A percentile compares a stretch with the other conserved stretches of the same genome.
Conservation (phyloP, 1,140 invertebrate species). For the Liolophura sinensis region DNA sequence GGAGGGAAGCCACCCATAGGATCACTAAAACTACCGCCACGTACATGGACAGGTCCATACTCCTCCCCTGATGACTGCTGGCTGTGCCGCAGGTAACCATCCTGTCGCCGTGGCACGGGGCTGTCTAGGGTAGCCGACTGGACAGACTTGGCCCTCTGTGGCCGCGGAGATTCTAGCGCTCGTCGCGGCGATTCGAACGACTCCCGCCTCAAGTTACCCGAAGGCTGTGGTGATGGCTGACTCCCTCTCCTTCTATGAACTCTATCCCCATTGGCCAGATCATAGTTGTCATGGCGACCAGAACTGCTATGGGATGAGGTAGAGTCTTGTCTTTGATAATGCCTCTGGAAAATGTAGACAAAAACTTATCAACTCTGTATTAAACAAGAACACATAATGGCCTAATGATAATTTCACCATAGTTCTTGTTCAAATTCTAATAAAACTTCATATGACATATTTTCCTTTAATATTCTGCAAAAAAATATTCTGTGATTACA, state of each 20-base stretch:
- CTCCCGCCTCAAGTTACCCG: conserved; percentile 32
- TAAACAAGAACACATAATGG: no score
- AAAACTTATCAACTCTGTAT: neutral
- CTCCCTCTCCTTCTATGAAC: conserved; percentile 31
- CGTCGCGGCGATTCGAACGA: conserved; percentile 44
- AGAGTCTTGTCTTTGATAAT: conserved; percentile 45
- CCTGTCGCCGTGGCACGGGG: conserved; percentile 25
- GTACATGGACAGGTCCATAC: conserved; percentile 3
- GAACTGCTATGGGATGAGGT: conserved; percentile 48
- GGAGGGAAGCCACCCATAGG: conserved; percentile 11
- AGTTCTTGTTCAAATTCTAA: no score
- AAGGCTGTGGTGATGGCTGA: conserved; percentile 30
- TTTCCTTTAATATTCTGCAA: no score
- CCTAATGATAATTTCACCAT: no score
- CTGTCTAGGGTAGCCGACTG: conserved; percentile 27
- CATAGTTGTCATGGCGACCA: conserved; percentile 34
- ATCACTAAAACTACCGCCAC: conserved; percentile 19
- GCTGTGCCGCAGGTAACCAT: neutral
- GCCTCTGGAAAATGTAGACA: conserved; percentile 31
- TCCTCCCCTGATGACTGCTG: conserved; percentile 1
- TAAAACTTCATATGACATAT: no score
- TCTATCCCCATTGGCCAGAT: conserved; percentile 32
- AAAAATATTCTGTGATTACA: no score
- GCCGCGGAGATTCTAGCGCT: conserved; percentile 44
- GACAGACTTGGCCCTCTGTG: conserved; percentile 32